Percentiles rank a stretch among this genome's conserved stretches.
These are phyloP conservation scores for Tenthredo livida DNA, from an alignment of 2,888 invertebrate genomes.

Conservation along the genomic window DNA sequence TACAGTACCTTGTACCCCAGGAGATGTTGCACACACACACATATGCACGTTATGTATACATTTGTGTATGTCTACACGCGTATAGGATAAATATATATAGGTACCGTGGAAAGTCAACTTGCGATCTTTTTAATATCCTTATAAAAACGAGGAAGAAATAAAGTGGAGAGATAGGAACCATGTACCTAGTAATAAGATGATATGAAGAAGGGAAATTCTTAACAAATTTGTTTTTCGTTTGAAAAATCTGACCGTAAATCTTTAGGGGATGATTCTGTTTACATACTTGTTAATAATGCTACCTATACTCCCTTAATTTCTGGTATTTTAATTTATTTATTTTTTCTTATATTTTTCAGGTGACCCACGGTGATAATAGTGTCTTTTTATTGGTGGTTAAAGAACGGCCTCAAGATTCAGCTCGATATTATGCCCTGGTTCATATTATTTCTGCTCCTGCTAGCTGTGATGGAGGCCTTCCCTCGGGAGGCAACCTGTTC, in stretches of 20 bases:
- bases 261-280: not conserved
- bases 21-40: not conserved
- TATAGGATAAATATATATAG: too few relatives aligned
- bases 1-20: not conserved
- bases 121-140: conserved; percentile 21
- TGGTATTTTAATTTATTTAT: too few relatives aligned
- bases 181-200: too few relatives aligned
- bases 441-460: conserved; percentile 79
- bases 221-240: not conserved
- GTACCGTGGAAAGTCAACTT: not conserved
- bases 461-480: conserved; percentile 80
- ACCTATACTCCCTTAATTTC: not conserved
- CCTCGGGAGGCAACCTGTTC: conserved; percentile 79
- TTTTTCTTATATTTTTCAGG: conserved; percentile 60
- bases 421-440: conserved; percentile 79
- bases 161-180: not conserved
- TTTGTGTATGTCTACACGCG: not conserved
- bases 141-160: not conserved
- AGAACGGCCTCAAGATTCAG: conserved; percentile 77
- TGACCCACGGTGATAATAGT: conserved; percentile 65
- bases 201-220: not conserved
- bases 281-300: not conserved
- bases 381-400: conserved; percentile 68
- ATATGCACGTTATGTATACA: not conserved
- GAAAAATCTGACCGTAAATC: not conserved